A percentile compares a stretch with the other conserved stretches of the same genome.
phyloP scores from a whole-genome alignment of 2,888 invertebrate species.

The Lumbricus terrestris region DNA sequence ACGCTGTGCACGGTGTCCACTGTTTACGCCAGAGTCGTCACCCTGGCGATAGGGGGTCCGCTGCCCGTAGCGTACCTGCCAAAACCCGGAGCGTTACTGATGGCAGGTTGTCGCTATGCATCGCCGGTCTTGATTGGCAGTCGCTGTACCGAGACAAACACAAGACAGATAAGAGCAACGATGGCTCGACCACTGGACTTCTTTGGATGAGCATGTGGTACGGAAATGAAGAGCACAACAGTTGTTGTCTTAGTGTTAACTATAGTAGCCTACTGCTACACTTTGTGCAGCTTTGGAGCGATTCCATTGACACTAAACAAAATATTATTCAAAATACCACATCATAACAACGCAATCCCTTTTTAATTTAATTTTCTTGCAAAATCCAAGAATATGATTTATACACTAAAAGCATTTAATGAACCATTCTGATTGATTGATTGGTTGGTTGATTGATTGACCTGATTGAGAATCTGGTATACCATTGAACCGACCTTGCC shows the following conservation, averaged over 20 bases:
- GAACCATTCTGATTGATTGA: too few species aligned
- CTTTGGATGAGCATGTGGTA: neutral
- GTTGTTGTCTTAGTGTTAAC: neutral
- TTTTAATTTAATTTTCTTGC: too few species aligned
- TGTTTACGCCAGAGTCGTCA: neutral
- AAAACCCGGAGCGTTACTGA: neutral
- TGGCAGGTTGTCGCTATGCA: slow-evolving; percentile 8
- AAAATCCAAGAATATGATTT: too few species aligned
- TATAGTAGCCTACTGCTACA: too few species aligned
- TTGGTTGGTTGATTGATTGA: too few species aligned
- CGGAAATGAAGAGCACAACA: neutral
- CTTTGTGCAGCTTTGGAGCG: too few species aligned
- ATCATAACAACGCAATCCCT: too few species aligned
- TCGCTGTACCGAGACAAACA: slow-evolving; percentile 1
- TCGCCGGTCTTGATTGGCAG: slow-evolving; percentile 8
- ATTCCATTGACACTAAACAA: too few species aligned
- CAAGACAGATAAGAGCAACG: neutral
- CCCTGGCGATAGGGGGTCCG: neutral
- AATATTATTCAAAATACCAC: too few species aligned
- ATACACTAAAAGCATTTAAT: too few species aligned
- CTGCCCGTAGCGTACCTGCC: slow-evolving; percentile 8
- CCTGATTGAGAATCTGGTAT: too few species aligned
- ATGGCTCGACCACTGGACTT: neutral
- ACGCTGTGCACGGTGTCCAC: neutral
- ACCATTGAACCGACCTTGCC: too few species aligned